Conservation (phyloP, 1,140 invertebrate species). For the Dolichoris vasculosae region DNA sequence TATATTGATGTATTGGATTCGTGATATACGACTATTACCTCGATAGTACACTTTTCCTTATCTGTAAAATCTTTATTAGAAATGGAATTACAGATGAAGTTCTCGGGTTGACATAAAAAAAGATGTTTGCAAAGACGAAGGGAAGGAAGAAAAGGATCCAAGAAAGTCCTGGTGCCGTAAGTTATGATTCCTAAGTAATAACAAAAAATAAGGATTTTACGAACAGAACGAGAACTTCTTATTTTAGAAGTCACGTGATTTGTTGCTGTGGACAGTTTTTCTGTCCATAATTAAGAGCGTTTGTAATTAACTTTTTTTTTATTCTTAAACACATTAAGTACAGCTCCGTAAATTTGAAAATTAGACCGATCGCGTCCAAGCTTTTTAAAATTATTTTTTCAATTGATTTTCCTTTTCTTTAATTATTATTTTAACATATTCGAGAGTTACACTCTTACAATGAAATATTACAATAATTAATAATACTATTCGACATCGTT, state of each 20-base stretch:
- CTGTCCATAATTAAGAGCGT: neutral
- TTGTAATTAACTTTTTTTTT: neutral
- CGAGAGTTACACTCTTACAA: neutral
- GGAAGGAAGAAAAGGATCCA: neutral
- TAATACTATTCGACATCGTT: too few species aligned
- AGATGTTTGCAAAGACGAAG: constrained; percentile 22
- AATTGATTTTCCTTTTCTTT: neutral
- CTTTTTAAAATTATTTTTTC: neutral
- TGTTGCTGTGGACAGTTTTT: constrained; percentile 11
- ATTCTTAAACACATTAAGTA: neutral
- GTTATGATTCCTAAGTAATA: constrained; percentile 40
- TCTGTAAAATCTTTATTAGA: constrained; percentile 50
- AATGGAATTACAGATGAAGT: constrained; percentile 39
- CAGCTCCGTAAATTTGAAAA: neutral
- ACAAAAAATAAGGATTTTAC: constrained; percentile 34
- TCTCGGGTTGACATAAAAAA: constrained; percentile 17
- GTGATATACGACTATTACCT: constrained; percentile 43
- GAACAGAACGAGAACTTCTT: constrained; percentile 31
- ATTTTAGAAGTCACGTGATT: constrained; percentile 41
- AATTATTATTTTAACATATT: neutral
- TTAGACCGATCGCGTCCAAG: neutral
- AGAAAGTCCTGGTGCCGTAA: constrained; percentile 20
- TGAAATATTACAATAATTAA: neutral
- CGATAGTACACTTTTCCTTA: neutral
- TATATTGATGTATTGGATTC: neutral